Base-by-base conservation (phyloP, 1,140 invertebrate genomes). In the Drosophila triauraria region DNA sequence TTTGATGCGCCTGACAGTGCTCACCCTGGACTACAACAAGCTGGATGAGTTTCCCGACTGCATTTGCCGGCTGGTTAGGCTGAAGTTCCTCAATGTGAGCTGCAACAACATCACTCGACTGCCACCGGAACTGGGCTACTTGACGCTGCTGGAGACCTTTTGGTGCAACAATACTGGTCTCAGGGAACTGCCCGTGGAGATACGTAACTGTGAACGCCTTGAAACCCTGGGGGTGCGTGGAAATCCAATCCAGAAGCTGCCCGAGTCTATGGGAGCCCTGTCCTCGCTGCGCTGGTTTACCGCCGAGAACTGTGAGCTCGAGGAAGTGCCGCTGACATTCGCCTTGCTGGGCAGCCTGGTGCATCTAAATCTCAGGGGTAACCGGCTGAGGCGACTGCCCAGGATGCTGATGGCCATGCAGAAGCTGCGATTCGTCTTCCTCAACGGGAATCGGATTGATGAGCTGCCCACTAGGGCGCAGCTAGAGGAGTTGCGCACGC, bases 61-160 rank as follows among this genome's bases (percentile, higher is more conserved):
- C 77, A 93, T 96, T 54, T 94, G 93, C 30, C 92, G 94, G 50
- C 93, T 96, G 69, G 93, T 94, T 69, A 95, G 95, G 84, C 93
- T 98, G 30, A 94, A 96, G 65, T 96, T 95, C 75, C 93, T 98
- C 48, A 97, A 98, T 91, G 93, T 98, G 48, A 97, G 97, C 71
- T 95, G 96, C 64, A 98, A 98, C 93, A 96, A 96, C 72, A 94
- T 98, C 27, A 93, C 93, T 51, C 91, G 91, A 7, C 91, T 98
- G 58, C 96, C 97, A 15, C 92, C 94, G 13, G 94, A 95, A 80
- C 95, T 98, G 75, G 95, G 95, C 9, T 85, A 93, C n/a, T 95
- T 98, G 78, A 94, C 93, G n/a, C 94, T 94, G 61, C 92, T 98
- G 58, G 97, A 97, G 92, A 95, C 95, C 56, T 94, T 98, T 54